A percentile compares a stretch with the other conserved stretches of the same genome.
Conservation (phyloP, 2,888 invertebrate species). For the Tenthredo scrophulariae region DNA sequence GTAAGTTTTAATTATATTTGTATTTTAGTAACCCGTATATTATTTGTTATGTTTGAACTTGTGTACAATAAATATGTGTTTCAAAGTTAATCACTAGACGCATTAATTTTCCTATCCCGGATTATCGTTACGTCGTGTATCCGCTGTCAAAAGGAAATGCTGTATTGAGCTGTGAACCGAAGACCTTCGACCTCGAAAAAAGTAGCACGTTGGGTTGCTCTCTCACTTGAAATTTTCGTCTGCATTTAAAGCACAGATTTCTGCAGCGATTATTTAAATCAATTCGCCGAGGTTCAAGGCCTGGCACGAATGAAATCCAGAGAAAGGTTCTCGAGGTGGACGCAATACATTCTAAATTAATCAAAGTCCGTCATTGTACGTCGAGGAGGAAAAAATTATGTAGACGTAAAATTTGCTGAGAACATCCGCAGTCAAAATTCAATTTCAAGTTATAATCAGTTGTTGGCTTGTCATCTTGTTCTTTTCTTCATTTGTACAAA, state of each 20-base stretch:
- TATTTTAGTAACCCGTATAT: conserved; percentile 7
- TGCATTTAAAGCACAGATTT: neutral
- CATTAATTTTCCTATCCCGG: neutral
- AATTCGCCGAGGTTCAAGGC: neutral
- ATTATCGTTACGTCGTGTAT: neutral
- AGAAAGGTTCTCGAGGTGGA: neutral
- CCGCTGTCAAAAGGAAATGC: neutral
- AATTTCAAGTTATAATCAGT: neutral
- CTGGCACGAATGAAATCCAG: neutral
- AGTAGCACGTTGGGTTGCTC: neutral
- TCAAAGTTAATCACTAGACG: neutral
- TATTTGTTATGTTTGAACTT: conserved; percentile 38
- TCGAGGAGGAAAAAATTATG: neutral
- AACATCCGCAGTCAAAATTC: neutral
- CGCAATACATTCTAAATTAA: conserved; percentile 17
- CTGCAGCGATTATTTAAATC: neutral
- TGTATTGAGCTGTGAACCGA: neutral
- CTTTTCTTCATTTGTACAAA: neutral
- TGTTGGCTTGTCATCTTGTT: neutral
- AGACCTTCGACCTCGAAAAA: neutral
- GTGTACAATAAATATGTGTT: conserved; percentile 32
- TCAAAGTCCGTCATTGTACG: neutral
- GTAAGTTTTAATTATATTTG: conserved; percentile 21
- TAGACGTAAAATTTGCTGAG: neutral
- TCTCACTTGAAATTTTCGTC: neutral